Evolutionary conservation across 2,888 invertebrate species (phyloP).

Genomic region (Eupithecia subfuscata): DNA sequence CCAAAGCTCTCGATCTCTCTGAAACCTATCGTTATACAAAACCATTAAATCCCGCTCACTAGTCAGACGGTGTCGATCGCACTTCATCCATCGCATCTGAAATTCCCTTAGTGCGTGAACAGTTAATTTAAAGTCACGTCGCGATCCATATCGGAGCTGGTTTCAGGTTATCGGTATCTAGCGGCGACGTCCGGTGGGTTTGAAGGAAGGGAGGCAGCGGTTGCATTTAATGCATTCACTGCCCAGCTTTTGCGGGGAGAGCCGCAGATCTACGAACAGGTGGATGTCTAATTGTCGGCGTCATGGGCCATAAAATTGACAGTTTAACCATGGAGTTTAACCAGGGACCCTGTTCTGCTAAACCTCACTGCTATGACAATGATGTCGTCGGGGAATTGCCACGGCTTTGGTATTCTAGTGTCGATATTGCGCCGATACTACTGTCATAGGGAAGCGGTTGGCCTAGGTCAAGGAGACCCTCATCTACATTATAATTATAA

Average conservation of each 20-base stretch:
- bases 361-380: no score
- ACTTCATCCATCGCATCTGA: slow-evolving; percentile 77
- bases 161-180: slow-evolving; percentile 81
- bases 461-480: no score
- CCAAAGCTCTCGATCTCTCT: not conserved
- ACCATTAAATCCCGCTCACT: not conserved
- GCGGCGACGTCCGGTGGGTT: slow-evolving; percentile 75
- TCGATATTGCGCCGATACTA: no score
- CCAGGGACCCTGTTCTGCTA: not conserved
- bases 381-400: no score
- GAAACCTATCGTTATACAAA: not conserved
- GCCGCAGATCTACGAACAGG: no score
- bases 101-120: slow-evolving; percentile 81
- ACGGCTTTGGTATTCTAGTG: no score
- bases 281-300: no score
- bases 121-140: slow-evolving; percentile 80
- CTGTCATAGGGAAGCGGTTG: not conserved
- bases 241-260: not conserved
- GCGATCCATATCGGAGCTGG: slow-evolving; percentile 78
- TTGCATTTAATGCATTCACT: not conserved
- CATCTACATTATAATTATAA: not conserved
- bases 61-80: slow-evolving; percentile 49
- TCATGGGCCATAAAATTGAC: no score
- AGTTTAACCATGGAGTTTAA: no score
- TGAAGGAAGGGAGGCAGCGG: slow-evolving; percentile 36